Percentiles rank a stretch among this genome's conserved stretches.
Evolutionary conservation across 2,113 vertebrate genomes (phyloP).

Genomic region (Bujurquina vittata): DNA sequence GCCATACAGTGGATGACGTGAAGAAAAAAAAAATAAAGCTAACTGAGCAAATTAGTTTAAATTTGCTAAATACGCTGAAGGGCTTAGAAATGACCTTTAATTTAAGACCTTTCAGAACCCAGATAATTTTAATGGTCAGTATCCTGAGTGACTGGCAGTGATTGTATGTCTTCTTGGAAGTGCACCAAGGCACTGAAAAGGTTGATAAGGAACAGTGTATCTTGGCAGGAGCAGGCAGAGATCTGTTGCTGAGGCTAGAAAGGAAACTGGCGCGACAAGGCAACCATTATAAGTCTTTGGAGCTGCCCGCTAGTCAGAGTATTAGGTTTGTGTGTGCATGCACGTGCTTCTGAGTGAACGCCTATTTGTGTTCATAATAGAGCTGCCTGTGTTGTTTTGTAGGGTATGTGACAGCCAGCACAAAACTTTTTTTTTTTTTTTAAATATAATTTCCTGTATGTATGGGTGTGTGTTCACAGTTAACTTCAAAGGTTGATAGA

Average conservation of each 20-base stretch:
- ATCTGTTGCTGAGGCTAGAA: constrained; percentile 35
- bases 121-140: not conserved
- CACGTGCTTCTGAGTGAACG: constrained; percentile 14
- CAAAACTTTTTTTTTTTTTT: constrained; percentile 6
- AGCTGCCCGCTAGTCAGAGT: constrained; percentile 31
- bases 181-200: constrained; percentile 22
- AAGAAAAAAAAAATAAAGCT: not conserved
- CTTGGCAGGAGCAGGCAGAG: constrained; percentile 45
- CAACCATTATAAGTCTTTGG: constrained; percentile 52
- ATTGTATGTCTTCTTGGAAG: constrained; percentile 7
- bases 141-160: not conserved
- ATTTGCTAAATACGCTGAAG: not conserved
- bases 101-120: not conserved
- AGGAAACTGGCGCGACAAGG: constrained; percentile 60
- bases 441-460: not conserved
- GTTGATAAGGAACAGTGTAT: constrained; percentile 40
- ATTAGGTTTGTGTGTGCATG: constrained; percentile 40
- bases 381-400: constrained; percentile 17
- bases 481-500: not conserved
- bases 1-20: not conserved
- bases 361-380: constrained; percentile 32
- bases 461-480: not conserved
- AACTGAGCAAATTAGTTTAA: not conserved
- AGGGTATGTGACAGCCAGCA: not conserved
- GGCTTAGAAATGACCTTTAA: not conserved